A percentile compares a stretch with the other conserved stretches of the same genome.
These are phyloP conservation scores for Petrolisthes manimaculis DNA, from an alignment of 2,888 invertebrate species.

Conservation along the genomic window DNA sequence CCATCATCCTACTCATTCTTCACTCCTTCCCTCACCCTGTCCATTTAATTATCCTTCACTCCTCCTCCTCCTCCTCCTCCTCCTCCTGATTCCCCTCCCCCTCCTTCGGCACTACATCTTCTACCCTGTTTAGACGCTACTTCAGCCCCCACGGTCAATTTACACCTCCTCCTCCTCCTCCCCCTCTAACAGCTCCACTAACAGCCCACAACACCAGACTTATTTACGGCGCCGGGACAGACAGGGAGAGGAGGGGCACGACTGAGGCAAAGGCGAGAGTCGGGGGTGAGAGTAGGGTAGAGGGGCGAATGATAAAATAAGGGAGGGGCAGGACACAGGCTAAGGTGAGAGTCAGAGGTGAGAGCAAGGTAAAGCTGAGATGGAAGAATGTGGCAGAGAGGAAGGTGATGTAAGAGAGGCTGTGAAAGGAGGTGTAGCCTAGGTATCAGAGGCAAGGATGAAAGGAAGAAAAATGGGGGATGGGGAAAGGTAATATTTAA, in stretches of 20 bases:
- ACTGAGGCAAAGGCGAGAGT: too few relatives aligned
- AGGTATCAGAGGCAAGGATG: too few relatives aligned
- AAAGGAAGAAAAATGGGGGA: too few relatives aligned
- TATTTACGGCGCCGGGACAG: background rate
- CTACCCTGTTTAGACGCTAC: background rate
- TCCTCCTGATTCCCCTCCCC: background rate
- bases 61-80: background rate
- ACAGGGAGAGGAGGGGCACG: too few relatives aligned
- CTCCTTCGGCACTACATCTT: background rate
- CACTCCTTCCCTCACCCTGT: background rate
- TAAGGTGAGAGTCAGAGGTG: background rate
- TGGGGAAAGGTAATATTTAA: too few relatives aligned
- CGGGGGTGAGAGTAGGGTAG: too few relatives aligned
- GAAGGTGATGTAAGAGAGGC: too few relatives aligned
- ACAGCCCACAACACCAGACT: background rate
- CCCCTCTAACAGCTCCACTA: background rate
- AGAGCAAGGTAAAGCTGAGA: background rate
- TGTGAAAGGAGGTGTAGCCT: too few relatives aligned
- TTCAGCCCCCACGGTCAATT: background rate
- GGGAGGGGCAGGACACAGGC: too few relatives aligned
- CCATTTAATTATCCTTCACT: background rate
- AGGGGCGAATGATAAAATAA: too few relatives aligned
- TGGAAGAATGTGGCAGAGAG: background rate
- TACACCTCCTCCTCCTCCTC: background rate
- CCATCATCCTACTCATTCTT: background rate